A percentile compares a stretch with the other conserved stretches of the same genome.
phyloP scores from a whole-genome alignment of 2,113 vertebrate genomes.

The Antigone vipio region DNA sequence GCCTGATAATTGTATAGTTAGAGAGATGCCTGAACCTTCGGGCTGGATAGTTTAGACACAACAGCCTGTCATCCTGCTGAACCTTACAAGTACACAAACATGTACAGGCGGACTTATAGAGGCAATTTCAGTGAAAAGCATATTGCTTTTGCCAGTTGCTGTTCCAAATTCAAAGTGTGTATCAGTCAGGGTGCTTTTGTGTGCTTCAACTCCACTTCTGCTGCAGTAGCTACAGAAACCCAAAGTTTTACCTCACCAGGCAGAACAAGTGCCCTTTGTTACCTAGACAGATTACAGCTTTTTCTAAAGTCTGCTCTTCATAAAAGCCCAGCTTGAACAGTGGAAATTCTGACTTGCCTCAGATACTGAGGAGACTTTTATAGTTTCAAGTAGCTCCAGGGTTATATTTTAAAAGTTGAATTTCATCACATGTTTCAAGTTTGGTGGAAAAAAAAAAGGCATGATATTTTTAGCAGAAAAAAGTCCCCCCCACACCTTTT shows the following conservation, averaged over 20 bases:
- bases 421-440: conserved; percentile 75
- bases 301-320: conserved; percentile 73
- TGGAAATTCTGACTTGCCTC: conserved; percentile 76
- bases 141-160: conserved; percentile 31
- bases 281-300: conserved; percentile 70
- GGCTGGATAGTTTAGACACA: not conserved
- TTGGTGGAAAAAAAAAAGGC: conserved; percentile 8
- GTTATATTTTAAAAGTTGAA: conserved; percentile 74
- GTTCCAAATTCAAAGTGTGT: conserved; percentile 43
- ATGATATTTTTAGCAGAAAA: conserved; percentile 70
- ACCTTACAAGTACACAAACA: not conserved
- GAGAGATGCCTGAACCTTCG: not conserved
- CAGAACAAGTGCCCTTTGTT: conserved; percentile 74
- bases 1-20: not conserved
- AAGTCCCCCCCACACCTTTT: not conserved
- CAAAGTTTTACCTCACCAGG: conserved; percentile 59
- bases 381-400: conserved; percentile 76
- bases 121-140: not conserved
- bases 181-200: conserved; percentile 56
- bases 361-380: conserved; percentile 73
- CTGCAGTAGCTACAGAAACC: conserved; percentile 61
- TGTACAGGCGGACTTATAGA: not conserved
- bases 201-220: conserved; percentile 51
- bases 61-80: not conserved
- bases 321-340: conserved; percentile 73